Base-by-base conservation (phyloP, 2,113 vertebrate species). In the Peromyscus californicus region DNA sequence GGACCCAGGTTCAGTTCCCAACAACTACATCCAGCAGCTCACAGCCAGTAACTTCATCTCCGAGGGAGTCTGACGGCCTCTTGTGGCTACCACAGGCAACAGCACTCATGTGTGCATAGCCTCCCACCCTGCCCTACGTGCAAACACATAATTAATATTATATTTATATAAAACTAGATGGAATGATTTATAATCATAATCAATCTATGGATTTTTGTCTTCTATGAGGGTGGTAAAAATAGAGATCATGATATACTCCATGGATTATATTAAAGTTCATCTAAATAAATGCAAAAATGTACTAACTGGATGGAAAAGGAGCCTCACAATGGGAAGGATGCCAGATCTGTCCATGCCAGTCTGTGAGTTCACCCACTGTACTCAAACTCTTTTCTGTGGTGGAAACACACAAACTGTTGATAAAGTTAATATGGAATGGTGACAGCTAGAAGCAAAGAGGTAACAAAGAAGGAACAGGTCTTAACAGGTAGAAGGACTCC, bases 251-350 rank as follows among this genome's bases (percentile, higher is more conserved):
- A 78, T 61, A 92, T 78, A 93, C 15, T 45, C n/a, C 89, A 2
- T 79, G 72, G 83, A 91, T 95, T 42, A 78, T 70, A 65, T 29
- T 75, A 69, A 93, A 65, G 31, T 70, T 69, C 51, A 89, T 26
- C 39, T 88, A 91, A 91, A 39, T 85, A 85, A 89, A 51, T 69
- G 13, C 3, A 74, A 93, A 78, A 67, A 78, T 57, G 0, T 22
- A n/a, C 33, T 42, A 48, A 21, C 1, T 16, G 70, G 26, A 87
- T 51, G 54, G 16, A 22, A 63, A 89, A 1, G 15, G 31, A 76
- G 33, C 92, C 39, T 82, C 21, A 57, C 36, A 54, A 45, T 51
- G 15, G 89, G 36, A 82, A 89, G 31, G 19, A 65, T 48, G 11
- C 75, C 59, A 90, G 8, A 59, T 51, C 39, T 92, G 91, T 24